Evolutionary conservation across 1,140 invertebrate genomes (phyloP), one percentile per base, ranked within the genome.

Genomic region (Cryptotermes secundus): DNA sequence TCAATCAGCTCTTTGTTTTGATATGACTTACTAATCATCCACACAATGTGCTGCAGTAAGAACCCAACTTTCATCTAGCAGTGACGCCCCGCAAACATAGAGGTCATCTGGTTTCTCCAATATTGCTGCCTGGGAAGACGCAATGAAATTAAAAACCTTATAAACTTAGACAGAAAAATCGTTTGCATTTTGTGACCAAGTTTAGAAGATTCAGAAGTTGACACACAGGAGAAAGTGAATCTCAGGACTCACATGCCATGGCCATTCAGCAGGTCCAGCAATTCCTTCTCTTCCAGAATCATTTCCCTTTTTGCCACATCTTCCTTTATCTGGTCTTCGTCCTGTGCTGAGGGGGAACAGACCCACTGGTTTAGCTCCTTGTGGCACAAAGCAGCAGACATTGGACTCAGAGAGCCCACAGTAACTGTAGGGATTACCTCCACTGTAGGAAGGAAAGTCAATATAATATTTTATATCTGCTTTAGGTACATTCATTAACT

Each of bases 21-120:
- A 49, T 72, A 14, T 72, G 38, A 86, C 89, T 90, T 87, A 90
- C 90, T 91, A 91, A 72, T 89, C 88, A 85, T 90, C 87, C 2
- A 92, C 90, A 87, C 93, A 93, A 87, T 93, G 92, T 34, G 93
- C 93, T n/a, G 93, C 92, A 12, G 93, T 93, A n/a, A 93, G 85
- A 9, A 93, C 87, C 88, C 91, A 92, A 35, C 89, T 88, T 83
- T 90, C 88, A 72, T 90, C 90, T 36, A 93, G 87, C 45, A 93
- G 89, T 3, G 92, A 90, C 0, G 91, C 93, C 1, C 92, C 93
- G 86, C 93, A 93, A 26, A 91, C 88, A 85, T 91, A 91, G 53
- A 91, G 85, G 84, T 91, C 90, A 84, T 90, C 88, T 2, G 86
- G 87, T 82, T 88, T 89, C 84, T 91, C 90, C 85, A 91, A 86